Evolutionary conservation across 2,797 vertebrate species (phyloP).

Genomic region (Distichodus sexfasciatus): DNA sequence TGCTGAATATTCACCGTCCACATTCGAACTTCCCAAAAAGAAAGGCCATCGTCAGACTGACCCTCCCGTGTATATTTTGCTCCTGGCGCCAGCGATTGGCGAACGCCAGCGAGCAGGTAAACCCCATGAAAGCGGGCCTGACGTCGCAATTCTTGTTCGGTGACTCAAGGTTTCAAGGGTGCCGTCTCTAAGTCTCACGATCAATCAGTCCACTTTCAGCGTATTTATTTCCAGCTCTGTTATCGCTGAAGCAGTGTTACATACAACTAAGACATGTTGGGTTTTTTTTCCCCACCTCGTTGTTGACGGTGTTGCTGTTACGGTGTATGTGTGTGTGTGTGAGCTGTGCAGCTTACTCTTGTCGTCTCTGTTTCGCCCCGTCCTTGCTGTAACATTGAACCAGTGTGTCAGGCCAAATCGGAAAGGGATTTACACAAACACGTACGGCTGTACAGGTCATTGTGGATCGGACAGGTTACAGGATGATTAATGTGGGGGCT

Average conservation of each 20-base stretch:
- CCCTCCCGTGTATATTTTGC: too few relatives aligned
- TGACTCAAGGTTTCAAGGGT: not conserved
- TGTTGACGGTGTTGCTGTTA: slow-evolving; percentile 18
- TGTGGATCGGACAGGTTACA: not conserved
- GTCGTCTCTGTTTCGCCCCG: not conserved
- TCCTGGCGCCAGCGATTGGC: too few relatives aligned
- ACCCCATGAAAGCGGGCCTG: too few relatives aligned
- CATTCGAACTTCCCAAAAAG: too few relatives aligned
- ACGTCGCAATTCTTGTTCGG: too few relatives aligned
- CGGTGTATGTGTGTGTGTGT: not conserved
- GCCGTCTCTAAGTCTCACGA: not conserved
- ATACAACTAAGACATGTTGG: slow-evolving; percentile 32
- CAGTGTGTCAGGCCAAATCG: slow-evolving; percentile 1
- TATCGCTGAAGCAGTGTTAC: slow-evolving; percentile 14
- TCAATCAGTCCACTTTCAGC: slow-evolving; percentile 18
- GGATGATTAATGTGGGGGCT: too few relatives aligned
- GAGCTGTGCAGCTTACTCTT: not conserved
- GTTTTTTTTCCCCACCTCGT: not conserved
- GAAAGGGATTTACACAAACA: slow-evolving; percentile 5
- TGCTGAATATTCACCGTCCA: too few relatives aligned
- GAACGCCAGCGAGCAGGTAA: too few relatives aligned
- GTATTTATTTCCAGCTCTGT: too few relatives aligned
- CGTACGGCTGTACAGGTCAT: not conserved
- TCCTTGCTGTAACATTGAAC: not conserved
- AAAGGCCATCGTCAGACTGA: too few relatives aligned